Percentiles rank a stretch among this genome's conserved stretches.
These are phyloP conservation scores for Onthophagus taurus DNA, from an alignment of 1,140 invertebrate species.

Conservation along the genomic window DNA sequence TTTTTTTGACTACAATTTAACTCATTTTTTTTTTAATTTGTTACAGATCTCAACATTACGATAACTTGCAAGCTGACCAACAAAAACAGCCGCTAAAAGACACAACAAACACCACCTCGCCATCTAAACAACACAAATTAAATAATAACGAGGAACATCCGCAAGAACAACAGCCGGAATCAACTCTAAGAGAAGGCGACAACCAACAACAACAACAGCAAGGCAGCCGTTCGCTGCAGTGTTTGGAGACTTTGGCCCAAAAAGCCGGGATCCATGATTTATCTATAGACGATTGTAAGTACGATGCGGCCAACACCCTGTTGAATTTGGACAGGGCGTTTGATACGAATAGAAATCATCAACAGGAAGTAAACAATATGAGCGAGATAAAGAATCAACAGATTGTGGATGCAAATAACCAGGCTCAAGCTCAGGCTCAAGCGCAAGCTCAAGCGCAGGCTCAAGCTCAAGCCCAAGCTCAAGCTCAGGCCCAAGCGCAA, in stretches of 20 bases:
- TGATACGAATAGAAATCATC: slow-evolving; percentile 22
- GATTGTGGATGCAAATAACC: slow-evolving; percentile 28
- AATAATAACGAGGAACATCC: slow-evolving; percentile 28
- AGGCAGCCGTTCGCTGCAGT: slow-evolving; percentile 47
- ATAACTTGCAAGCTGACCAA: slow-evolving; percentile 33
- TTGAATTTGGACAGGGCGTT: slow-evolving; percentile 43
- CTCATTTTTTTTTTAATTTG: too few relatives aligned
- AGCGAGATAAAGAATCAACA: slow-evolving; percentile 26
- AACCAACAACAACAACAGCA: slow-evolving; percentile 19
- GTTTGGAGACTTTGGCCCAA: slow-evolving; percentile 53
- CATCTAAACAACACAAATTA: slow-evolving; percentile 23
- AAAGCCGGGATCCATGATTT: slow-evolving; percentile 47
- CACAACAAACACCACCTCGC: slow-evolving; percentile 27
- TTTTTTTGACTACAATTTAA: too few relatives aligned
- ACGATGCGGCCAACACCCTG: slow-evolving; percentile 50
- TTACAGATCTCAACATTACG: slow-evolving; percentile 39
- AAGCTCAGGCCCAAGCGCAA: slow-evolving; percentile 37
- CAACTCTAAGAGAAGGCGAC: slow-evolving; percentile 23
- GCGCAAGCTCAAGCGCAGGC: slow-evolving; percentile 28
- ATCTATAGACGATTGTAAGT: slow-evolving; percentile 53
- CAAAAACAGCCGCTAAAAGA: slow-evolving; percentile 37
- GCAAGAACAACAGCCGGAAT: slow-evolving; percentile 29
- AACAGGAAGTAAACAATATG: slow-evolving; percentile 20
- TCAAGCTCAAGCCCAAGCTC: slow-evolving; percentile 30
- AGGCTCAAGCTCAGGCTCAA: slow-evolving; percentile 35